Conservation (phyloP, 2,113 vertebrate genomes). For the Megatriorchis doriae region DNA sequence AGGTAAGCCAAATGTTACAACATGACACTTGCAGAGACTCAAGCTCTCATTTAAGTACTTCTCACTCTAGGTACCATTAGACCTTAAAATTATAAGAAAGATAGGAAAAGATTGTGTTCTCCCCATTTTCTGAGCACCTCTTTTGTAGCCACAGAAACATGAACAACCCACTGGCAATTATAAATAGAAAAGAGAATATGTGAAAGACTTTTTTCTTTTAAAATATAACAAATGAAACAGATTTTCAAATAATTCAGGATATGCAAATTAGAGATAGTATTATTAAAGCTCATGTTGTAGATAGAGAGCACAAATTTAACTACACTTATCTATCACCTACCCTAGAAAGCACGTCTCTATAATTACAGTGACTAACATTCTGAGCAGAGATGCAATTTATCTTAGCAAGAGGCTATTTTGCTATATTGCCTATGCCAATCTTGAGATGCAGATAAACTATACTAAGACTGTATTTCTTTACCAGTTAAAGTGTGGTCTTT, state of each 20-base stretch:
- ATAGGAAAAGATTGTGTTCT: neutral
- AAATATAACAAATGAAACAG: neutral
- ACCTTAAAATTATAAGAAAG: neutral
- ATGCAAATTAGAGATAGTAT: neutral
- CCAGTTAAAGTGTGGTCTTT: neutral
- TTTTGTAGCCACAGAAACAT: neutral
- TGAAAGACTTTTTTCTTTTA: neutral
- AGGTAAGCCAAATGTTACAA: neutral
- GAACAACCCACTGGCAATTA: neutral
- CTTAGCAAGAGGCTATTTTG: neutral
- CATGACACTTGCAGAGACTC: neutral
- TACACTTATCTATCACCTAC: neutral
- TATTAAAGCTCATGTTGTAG: neutral
- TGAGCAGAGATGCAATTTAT: neutral
- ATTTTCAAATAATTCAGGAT: neutral
- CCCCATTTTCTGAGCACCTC: neutral
- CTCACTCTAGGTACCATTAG: neutral
- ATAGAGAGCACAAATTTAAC: neutral
- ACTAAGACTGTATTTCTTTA: neutral
- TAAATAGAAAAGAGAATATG: neutral
- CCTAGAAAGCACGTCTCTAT: neutral
- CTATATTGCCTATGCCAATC: neutral
- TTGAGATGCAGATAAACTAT: neutral
- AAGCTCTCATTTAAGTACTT: neutral
- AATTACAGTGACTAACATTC: neutral